A percentile compares a stretch with the other conserved stretches of the same genome.
Conservation (phyloP, 2,888 invertebrate species). For the Tyria jacobaeae region DNA sequence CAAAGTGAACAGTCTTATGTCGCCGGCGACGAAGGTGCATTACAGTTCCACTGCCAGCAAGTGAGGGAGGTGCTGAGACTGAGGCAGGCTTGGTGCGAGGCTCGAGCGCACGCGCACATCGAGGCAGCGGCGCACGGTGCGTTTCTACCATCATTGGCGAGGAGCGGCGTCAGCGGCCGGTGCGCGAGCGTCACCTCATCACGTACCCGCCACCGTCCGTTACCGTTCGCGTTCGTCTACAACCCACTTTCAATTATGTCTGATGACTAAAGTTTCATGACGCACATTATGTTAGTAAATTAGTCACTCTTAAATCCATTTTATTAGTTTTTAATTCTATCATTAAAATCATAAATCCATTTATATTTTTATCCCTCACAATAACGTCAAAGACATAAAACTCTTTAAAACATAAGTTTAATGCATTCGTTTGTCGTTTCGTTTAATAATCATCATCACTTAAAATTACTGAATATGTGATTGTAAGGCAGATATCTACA, state of each 20-base stretch:
- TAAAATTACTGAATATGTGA: conserved; percentile 4
- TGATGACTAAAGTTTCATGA: conserved; percentile 51
- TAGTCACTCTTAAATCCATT: conserved; percentile 52
- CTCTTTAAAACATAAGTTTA: neutral
- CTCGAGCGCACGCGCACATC: conserved; percentile 79
- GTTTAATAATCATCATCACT: neutral
- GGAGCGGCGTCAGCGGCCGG: conserved; percentile 83
- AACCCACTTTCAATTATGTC: conserved; percentile 41
- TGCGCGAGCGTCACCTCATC: conserved; percentile 83
- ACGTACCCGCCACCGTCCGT: conserved; percentile 58
- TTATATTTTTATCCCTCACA: too few species aligned
- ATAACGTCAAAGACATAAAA: conserved; percentile 2
- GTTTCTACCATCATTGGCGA: conserved; percentile 86
- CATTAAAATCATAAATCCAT: too few species aligned
- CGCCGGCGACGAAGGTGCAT: conserved; percentile 90
- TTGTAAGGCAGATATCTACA: conserved; percentile 13
- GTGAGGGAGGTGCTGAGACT: conserved; percentile 86
- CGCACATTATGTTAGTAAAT: conserved; percentile 50
- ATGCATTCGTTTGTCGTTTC: neutral
- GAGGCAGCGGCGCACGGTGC: conserved; percentile 82
- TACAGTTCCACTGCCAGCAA: conserved; percentile 79
- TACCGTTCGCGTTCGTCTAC: conserved; percentile 52
- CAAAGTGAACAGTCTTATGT: conserved; percentile 93
- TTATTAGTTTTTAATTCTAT: conserved; percentile 11
- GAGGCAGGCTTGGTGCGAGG: conserved; percentile 82